These are phyloP conservation scores for Carterocephalus palaemon DNA, from an alignment of 2,888 invertebrate species.

Conservation along the genomic window DNA sequence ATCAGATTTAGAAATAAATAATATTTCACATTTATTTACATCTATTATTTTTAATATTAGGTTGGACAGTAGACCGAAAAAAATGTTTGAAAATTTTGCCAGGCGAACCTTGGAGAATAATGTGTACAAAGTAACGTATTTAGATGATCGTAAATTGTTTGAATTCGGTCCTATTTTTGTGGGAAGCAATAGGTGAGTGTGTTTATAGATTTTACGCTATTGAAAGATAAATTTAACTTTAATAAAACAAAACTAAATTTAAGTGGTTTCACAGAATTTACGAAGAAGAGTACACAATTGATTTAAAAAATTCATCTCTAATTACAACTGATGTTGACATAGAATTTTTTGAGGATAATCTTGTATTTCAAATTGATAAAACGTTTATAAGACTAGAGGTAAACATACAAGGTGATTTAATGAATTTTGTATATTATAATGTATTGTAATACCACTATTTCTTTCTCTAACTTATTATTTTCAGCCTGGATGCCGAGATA, in stretches of 20 bases:
- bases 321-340: slow-evolving; percentile 70
- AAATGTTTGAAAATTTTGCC: slow-evolving; percentile 67
- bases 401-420: slow-evolving; percentile 8
- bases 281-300: slow-evolving; percentile 66
- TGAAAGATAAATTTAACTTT: slow-evolving; percentile 4
- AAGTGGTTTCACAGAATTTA: slow-evolving; percentile 67
- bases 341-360: slow-evolving; percentile 60
- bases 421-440: too few relatives aligned
- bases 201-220: neutral
- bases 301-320: slow-evolving; percentile 75
- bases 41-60: slow-evolving; percentile 40
- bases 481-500: slow-evolving; percentile 63
- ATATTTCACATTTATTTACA: neutral
- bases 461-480: too few relatives aligned
- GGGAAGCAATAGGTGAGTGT: slow-evolving; percentile 50
- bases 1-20: too few relatives aligned
- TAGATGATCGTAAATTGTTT: slow-evolving; percentile 65
- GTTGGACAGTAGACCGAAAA: slow-evolving; percentile 68
- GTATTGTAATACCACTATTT: too few relatives aligned
- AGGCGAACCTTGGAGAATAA: slow-evolving; percentile 58
- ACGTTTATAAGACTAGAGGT: slow-evolving; percentile 55
- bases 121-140: slow-evolving; percentile 63
- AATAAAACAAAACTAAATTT: neutral
- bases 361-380: slow-evolving; percentile 68
- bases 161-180: slow-evolving; percentile 71